Conservation (phyloP, 2,888 invertebrate species). For the Ophion ellenae region DNA sequence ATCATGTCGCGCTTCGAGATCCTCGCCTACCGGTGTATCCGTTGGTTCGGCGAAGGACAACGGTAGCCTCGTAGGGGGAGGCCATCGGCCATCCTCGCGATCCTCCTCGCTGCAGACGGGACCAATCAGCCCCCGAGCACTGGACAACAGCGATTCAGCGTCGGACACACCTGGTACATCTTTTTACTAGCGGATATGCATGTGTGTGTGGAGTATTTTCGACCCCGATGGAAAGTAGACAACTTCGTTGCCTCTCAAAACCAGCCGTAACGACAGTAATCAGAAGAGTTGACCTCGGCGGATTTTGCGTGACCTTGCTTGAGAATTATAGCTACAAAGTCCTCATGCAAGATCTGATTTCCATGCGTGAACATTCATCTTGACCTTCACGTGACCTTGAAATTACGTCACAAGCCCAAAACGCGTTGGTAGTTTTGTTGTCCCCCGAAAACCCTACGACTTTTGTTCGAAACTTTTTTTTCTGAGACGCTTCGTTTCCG, state of each 20-base stretch:
- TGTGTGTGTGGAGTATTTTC: too few species aligned
- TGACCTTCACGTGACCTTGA: background rate
- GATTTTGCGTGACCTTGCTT: too few species aligned
- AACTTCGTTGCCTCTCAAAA: too few species aligned
- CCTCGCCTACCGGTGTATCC: slow-evolving; percentile 69
- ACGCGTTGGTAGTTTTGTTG: background rate
- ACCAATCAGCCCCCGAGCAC: slow-evolving; percentile 72
- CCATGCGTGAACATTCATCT: too few species aligned
- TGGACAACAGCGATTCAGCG: slow-evolving; percentile 74
- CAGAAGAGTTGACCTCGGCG: too few species aligned
- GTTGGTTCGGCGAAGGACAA: slow-evolving; percentile 69
- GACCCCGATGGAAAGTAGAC: too few species aligned
- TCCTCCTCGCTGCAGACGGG: slow-evolving; percentile 72
- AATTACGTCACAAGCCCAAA: background rate
- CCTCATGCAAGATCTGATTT: too few species aligned
- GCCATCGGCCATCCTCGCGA: slow-evolving; percentile 69
- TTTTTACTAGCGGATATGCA: background rate
- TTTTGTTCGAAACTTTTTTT: background rate
- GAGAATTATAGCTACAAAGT: too few species aligned
- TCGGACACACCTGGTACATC: slow-evolving; percentile 76
- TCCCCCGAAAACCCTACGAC: background rate
- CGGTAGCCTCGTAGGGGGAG: slow-evolving; percentile 48
- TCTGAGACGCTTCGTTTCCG: background rate
- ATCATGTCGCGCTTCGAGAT: slow-evolving; percentile 70
- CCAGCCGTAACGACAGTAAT: too few species aligned